These are phyloP conservation scores for Gallinago media DNA, from an alignment of 2,113 vertebrate genomes.

Conservation along the genomic window DNA sequence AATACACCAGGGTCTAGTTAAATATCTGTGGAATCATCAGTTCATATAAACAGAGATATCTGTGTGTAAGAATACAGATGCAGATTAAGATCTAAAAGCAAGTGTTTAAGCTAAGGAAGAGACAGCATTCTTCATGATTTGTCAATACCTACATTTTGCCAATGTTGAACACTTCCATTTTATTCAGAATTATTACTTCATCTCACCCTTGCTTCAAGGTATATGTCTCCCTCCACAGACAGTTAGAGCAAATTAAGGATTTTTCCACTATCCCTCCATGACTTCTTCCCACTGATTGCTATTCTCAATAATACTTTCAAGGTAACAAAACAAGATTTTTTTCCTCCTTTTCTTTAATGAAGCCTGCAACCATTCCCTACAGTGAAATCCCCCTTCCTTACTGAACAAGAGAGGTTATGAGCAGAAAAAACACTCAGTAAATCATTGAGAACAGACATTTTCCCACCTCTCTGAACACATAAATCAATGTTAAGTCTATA, in stretches of 20 bases:
- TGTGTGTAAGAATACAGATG: background rate
- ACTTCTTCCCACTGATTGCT: background rate
- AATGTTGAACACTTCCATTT: background rate
- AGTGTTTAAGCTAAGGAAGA: background rate
- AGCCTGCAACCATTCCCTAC: background rate
- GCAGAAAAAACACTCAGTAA: background rate
- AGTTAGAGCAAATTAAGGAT: background rate
- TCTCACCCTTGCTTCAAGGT: background rate
- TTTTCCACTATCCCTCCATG: background rate
- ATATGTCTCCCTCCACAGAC: fast-evolving
- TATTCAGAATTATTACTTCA: background rate
- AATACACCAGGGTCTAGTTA: background rate
- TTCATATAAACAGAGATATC: background rate
- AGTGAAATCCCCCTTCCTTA: background rate
- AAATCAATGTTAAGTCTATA: background rate
- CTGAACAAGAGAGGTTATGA: background rate
- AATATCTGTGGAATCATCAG: background rate
- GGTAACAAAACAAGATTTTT: background rate
- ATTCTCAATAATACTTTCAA: background rate
- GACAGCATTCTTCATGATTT: background rate
- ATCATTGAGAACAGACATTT: background rate
- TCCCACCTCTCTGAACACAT: background rate
- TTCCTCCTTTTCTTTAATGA: background rate
- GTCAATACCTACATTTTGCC: background rate
- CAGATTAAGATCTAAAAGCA: background rate